phyloP scores from a whole-genome alignment of 1,140 invertebrate genomes.

The Tribolium castaneum region DNA sequence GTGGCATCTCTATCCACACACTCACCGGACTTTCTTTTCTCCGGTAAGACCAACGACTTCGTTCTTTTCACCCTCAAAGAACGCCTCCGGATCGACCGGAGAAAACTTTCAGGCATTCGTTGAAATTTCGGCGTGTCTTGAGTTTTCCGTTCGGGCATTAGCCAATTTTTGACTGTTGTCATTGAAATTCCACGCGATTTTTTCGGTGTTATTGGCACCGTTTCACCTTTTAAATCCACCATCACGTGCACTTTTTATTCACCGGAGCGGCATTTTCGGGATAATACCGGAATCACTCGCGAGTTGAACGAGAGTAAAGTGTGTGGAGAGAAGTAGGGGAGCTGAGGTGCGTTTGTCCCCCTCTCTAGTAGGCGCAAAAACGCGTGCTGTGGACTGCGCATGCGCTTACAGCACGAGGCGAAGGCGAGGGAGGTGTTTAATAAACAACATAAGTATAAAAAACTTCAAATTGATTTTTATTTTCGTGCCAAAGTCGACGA shows the following conservation, averaged over 20 bases:
- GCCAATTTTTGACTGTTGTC: conserved; percentile 76
- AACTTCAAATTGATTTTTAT: too few species aligned
- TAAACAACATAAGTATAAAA: too few species aligned
- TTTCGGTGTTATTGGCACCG: conserved; percentile 56
- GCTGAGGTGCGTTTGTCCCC: neutral
- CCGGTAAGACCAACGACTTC: conserved; percentile 74
- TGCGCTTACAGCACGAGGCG: neutral
- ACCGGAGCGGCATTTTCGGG: neutral
- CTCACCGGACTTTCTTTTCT: conserved; percentile 82
- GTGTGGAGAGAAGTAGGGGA: neutral
- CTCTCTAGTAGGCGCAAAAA: neutral
- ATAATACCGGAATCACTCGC: neutral
- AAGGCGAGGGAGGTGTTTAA: too few species aligned
- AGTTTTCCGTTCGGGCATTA: conserved; percentile 73
- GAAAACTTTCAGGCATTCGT: conserved; percentile 74
- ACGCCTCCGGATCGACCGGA: conserved; percentile 74
- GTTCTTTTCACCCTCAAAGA: conserved; percentile 77
- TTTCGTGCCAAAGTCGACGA: too few species aligned
- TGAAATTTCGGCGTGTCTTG: conserved; percentile 65
- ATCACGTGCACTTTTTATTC: conserved; percentile 50
- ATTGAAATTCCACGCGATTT: conserved; percentile 62
- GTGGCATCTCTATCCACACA: neutral
- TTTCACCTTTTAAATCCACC: conserved; percentile 61
- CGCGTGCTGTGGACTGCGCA: neutral
- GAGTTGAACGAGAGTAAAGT: neutral